Evolutionary conservation across 2,888 invertebrate species (phyloP), one percentile per base, ranked within the genome.

Genomic region (Plutella xylostella): DNA sequence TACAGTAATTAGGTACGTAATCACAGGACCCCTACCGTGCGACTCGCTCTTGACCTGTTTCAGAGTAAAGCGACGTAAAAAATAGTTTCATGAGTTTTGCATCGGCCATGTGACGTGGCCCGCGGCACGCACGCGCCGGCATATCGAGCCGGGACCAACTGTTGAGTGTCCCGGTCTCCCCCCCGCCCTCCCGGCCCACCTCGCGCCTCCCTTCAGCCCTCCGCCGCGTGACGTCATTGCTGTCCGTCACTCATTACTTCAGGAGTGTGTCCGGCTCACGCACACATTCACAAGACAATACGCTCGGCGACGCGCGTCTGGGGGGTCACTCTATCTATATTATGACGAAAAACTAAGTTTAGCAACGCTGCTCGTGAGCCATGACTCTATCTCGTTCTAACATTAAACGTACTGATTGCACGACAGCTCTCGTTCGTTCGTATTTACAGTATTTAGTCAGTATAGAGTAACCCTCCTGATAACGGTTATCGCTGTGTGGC

Each of bases 111-210:
- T 73, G 75, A 65, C 66, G 69, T 61, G 43, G 57, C 46, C 19
- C 53, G 56, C 74, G 52, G 56, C 74, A 74, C 76, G 77, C 77
- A 79, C 72, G 76, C 75, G 74, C 75, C 65, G 58, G 61, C 56
- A 64, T 74, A 75, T 77, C 68, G 76, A 76, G 69, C 72, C 60
- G 63, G 51, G 69, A 73, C 79, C 78, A 80, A 78, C 80, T 79
- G 82, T 82, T 80, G 78, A 78, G 71, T 72, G 65, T 65, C 55
- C 33, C 42, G 40, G 19, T 34, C 42, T 15, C 41, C 37, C 11
- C 17, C 45, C 37, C 45, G 33, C 43, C 25, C 57, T 55, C 60
- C 53, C 57, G 56, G 52, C 51, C 50, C 49, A 51, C 19, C 49
- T 49, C 55, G 59, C 47, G 58, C 59, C 56, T 55, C 55, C 56